phyloP scores from a whole-genome alignment of 2,113 vertebrate genomes.

The Ctenomys sociabilis region DNA sequence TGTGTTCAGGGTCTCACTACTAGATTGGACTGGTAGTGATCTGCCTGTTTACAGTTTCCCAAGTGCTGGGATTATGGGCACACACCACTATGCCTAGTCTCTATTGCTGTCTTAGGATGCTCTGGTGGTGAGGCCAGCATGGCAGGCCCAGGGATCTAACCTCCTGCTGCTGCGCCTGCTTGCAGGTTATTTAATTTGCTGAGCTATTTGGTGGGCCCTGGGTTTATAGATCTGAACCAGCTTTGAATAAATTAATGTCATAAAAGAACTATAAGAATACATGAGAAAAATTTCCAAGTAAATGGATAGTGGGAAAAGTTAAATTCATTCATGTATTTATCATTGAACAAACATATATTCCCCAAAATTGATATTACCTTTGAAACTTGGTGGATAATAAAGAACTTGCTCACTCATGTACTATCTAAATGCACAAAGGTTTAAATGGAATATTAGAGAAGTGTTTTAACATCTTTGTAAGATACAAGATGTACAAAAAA shows the following conservation, averaged over 20 bases:
- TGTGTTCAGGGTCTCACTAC: no score
- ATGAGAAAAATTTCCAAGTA: no score
- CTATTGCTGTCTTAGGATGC: no score
- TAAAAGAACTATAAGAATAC: background rate
- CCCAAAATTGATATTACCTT: background rate
- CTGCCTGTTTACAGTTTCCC: no score
- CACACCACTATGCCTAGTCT: no score
- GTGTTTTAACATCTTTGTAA: background rate
- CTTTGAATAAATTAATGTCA: background rate
- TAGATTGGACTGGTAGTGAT: no score
- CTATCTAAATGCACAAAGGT: background rate
- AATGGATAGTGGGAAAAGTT: background rate
- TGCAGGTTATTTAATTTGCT: no score
- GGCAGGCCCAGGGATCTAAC: no score
- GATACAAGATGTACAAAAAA: background rate
- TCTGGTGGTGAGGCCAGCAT: no score
- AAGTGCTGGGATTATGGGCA: no score
- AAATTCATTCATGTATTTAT: background rate
- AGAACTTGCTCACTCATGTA: background rate
- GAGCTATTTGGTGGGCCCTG: no score
- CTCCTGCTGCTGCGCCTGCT: no score
- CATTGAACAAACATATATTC: background rate
- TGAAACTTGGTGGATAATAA: background rate
- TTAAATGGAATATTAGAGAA: background rate
- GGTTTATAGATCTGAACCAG: background rate